Evolutionary conservation across 2,888 invertebrate species (phyloP).

Genomic region (Nemurella pictetii): DNA sequence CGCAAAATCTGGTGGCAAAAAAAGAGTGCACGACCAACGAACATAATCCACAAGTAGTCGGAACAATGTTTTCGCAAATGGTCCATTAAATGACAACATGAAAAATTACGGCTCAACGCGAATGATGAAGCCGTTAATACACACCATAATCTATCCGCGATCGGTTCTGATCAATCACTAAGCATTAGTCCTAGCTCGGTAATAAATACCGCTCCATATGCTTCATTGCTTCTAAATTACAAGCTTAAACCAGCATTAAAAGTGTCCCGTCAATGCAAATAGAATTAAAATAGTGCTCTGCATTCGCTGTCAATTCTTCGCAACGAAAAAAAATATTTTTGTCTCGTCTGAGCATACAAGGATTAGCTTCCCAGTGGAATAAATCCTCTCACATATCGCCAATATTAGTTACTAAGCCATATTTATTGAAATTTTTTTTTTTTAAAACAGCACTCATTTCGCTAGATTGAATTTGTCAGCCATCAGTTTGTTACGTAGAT

Average conservation of each 20-base stretch:
- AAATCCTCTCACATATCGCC: not conserved
- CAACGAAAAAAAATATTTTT: too few species aligned
- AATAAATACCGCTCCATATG: not conserved
- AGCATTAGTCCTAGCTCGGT: not conserved
- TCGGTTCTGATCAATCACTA: not conserved
- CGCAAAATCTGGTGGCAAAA: not conserved
- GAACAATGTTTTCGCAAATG: conserved; percentile 8
- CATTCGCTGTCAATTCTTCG: not conserved
- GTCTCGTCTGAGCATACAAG: not conserved
- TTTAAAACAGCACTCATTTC: not conserved
- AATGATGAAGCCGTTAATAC: conserved; percentile 8
- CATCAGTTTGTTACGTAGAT: not conserved
- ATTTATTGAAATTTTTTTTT: too few species aligned
- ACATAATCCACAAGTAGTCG: conserved; percentile 9
- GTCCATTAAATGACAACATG: conserved; percentile 24
- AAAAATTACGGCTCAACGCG: not conserved
- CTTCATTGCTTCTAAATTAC: not conserved
- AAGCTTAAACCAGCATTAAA: not conserved
- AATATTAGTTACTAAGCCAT: not conserved
- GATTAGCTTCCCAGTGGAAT: not conserved
- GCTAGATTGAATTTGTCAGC: not conserved
- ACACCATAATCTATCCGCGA: conserved; percentile 3
- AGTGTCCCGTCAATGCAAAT: not conserved
- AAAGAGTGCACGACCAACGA: not conserved
- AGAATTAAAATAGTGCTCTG: not conserved